Evolutionary conservation across 2,797 vertebrate genomes (phyloP).

Genomic region (Cryptoprocta ferox): DNA sequence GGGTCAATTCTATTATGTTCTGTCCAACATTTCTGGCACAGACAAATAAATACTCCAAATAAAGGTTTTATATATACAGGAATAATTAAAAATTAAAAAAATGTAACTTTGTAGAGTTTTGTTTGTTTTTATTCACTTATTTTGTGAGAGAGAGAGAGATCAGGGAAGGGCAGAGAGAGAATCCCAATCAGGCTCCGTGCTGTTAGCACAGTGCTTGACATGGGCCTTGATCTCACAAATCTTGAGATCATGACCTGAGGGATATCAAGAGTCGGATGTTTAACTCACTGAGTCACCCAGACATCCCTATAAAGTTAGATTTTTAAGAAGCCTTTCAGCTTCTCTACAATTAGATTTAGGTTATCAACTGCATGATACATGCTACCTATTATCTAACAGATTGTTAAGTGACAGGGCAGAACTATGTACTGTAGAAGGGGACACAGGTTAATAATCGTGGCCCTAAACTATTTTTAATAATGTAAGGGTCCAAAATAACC

Average conservation of each 20-base stretch:
- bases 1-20: not conserved
- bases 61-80: not conserved
- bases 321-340: not conserved
- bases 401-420: not conserved
- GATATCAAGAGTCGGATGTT: too few relatives aligned
- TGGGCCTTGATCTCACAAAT: too few relatives aligned
- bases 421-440: not conserved
- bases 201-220: too few relatives aligned
- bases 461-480: not conserved
- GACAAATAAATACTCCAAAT: not conserved
- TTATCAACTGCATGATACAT: not conserved
- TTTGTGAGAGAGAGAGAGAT: too few relatives aligned
- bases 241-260: too few relatives aligned
- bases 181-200: too few relatives aligned
- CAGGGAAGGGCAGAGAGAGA: too few relatives aligned
- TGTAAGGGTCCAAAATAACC: not conserved
- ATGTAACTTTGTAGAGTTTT: too few relatives aligned
- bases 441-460: not conserved
- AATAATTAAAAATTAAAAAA: not conserved
- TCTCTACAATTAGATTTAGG: not conserved
- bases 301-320: not conserved
- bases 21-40: not conserved
- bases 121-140: too few relatives aligned
- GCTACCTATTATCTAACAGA: not conserved
- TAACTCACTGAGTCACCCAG: too few relatives aligned